Percentiles rank a stretch among this genome's conserved stretches.
These are phyloP conservation scores for Eucera pruinosa DNA, from an alignment of 2,888 invertebrate species.

Conservation along the genomic window DNA sequence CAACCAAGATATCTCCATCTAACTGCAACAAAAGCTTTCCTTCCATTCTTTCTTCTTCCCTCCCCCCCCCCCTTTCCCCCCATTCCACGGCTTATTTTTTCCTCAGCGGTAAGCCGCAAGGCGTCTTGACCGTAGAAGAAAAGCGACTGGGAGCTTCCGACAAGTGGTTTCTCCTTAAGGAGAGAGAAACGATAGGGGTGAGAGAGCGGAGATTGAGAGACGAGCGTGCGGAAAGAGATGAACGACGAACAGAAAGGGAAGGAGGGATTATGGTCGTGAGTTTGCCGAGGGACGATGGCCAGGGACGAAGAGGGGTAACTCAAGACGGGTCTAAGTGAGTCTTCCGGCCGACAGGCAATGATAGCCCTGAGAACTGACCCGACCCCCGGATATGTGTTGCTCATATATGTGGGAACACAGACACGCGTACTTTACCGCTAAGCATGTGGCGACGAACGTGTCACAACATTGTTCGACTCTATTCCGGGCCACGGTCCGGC, in stretches of 20 bases:
- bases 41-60: background rate
- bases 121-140: constrained; percentile 61
- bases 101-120: constrained; percentile 40
- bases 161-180: constrained; percentile 59
- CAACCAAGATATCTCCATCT: constrained; percentile 11
- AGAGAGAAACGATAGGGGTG: constrained; percentile 31
- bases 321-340: constrained; percentile 85
- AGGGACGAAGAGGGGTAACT: constrained; percentile 82
- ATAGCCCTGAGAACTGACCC: constrained; percentile 85
- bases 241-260: constrained; percentile 59
- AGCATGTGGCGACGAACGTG: constrained; percentile 71
- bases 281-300: constrained; percentile 69
- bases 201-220: constrained; percentile 30
- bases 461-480: constrained; percentile 80
- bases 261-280: constrained; percentile 73
- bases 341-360: constrained; percentile 84
- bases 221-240: constrained; percentile 17
- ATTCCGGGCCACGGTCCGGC: constrained; percentile 53
- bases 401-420: constrained; percentile 77
- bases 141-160: constrained; percentile 55
- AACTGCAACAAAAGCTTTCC: constrained; percentile 21
- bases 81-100: background rate
- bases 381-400: constrained; percentile 83
- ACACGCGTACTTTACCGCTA: constrained; percentile 61
- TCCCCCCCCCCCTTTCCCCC: background rate